A percentile compares a stretch with the other conserved stretches of the same genome.
Evolutionary conservation across 2,888 invertebrate genomes (phyloP).

Genomic region (Gandaritis pyraliata): DNA sequence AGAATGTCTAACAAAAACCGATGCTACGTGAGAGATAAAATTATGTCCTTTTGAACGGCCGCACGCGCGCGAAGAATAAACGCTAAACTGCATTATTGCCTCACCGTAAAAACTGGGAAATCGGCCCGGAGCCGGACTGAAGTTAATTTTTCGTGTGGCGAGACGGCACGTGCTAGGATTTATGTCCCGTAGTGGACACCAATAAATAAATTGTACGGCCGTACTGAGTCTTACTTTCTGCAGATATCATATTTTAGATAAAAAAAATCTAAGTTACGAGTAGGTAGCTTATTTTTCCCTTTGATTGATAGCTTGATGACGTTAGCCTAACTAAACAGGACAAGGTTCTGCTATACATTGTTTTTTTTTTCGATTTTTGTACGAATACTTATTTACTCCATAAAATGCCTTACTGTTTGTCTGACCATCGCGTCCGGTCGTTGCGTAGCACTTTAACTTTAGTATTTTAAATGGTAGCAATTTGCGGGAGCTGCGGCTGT

Average conservation of each 20-base stretch:
- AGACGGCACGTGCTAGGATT: constrained; percentile 64
- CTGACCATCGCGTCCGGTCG: constrained; percentile 12
- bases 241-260: not conserved
- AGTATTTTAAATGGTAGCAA: constrained; percentile 30
- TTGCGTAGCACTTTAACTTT: constrained; percentile 31
- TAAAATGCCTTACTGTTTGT: constrained; percentile 36
- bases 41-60: constrained; percentile 39
- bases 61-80: constrained; percentile 54
- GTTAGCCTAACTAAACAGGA: too few species aligned
- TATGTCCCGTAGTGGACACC: constrained; percentile 57
- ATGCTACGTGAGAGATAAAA: constrained; percentile 44
- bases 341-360: not conserved
- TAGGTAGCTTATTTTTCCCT: too few species aligned
- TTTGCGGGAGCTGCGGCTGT: constrained; percentile 23
- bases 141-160: constrained; percentile 69
- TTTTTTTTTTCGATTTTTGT: not conserved
- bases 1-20: constrained; percentile 32
- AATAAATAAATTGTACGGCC: constrained; percentile 54
- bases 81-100: constrained; percentile 60
- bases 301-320: too few species aligned
- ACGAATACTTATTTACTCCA: constrained; percentile 7
- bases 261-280: not conserved
- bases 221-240: constrained; percentile 3
- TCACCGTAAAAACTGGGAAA: constrained; percentile 59
- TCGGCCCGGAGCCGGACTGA: constrained; percentile 52